These are phyloP conservation scores for Harmothoe impar DNA, from an alignment of 2,888 invertebrate species.

Conservation along the genomic window DNA sequence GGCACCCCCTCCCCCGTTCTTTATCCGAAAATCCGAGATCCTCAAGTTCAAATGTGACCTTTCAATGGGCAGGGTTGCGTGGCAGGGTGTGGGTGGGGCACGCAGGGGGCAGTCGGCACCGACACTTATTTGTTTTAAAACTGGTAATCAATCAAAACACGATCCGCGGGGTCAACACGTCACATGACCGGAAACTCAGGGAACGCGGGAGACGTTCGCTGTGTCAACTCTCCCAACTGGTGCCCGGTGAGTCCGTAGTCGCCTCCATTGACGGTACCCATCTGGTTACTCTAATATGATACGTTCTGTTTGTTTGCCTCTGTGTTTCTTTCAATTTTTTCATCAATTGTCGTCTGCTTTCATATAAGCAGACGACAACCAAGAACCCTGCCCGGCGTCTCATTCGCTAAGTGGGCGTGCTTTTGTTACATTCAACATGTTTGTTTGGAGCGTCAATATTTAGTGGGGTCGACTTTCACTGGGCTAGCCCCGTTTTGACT, in stretches of 20 bases:
- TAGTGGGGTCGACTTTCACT: conserved; percentile 27
- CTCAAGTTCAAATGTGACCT: too few species aligned
- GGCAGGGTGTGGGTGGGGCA: background rate
- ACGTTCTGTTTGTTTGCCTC: background rate
- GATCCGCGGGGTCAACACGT: conserved; percentile 32
- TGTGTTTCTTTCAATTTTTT: too few species aligned
- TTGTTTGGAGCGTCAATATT: conserved; percentile 33
- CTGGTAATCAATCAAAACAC: conserved; percentile 55
- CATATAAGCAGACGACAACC: background rate
- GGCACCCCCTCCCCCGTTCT: too few species aligned
- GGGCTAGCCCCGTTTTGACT: background rate
- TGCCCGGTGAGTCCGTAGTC: conserved; percentile 24
- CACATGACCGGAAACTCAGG: conserved; percentile 1
- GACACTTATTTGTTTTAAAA: conserved; percentile 35
- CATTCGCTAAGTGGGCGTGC: conserved; percentile 30
- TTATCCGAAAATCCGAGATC: too few species aligned
- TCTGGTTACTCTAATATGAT: conserved; percentile 19
- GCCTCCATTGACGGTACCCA: conserved; percentile 31
- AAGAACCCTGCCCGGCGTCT: background rate
- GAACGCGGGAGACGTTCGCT: background rate
- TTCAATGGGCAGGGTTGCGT: too few species aligned
- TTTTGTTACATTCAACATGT: conserved; percentile 51
- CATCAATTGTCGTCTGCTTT: background rate
- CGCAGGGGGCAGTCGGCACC: background rate
- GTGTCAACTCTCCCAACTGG: conserved; percentile 48